Base-by-base conservation (phyloP, 2,797 vertebrate genomes). In the Sebastiscus albofasciatus region DNA sequence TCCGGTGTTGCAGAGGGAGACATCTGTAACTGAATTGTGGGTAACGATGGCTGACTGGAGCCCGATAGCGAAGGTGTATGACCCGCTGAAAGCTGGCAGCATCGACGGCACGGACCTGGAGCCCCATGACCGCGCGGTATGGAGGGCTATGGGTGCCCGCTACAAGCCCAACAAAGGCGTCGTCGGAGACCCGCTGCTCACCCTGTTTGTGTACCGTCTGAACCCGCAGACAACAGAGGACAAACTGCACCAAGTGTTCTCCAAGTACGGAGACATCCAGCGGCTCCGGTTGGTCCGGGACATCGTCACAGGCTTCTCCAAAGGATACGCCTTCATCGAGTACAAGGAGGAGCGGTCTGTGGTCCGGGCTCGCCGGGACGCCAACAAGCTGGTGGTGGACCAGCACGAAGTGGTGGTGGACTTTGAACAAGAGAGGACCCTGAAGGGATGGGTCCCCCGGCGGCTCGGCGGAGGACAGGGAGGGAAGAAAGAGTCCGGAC, bases 401-500 rank as follows among this genome's bases (percentile, higher is more conserved):
- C 98, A 99, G 18, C 96, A 97, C 0, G 98, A 99, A 87, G 67
- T 99, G 60, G 98, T 98, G 5, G 98, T 98, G 27, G 99, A 99
- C 82, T 98, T 97, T 2, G 99, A 99, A 16, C 95, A 97, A 86
- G 97, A 99, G 88, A 95, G 98, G 76, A 96, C 94, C 0, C 96
- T 99, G 4, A 96, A 96, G 59, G 98, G 98, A 1, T 99, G 99
- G 99, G 94, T 99, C 26, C 98, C 98, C 0, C 94, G 98, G 33
- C 94, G 99, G 5, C 96, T 99, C 0, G 99, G 99, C 1, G 98
- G 99, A 0, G 99, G 99, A 0, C 96, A 97, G 33, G 98, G 99
- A 5, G 98, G 98, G 5, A 98, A 99, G 79, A 99, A 99, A 29
- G 98, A 99, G 89, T 99, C 99, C 0, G 99, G 98, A 2, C 99